Evolutionary conservation across 2,113 vertebrate genomes (phyloP).

Genomic region (Nerophis lumbriciformis): DNA sequence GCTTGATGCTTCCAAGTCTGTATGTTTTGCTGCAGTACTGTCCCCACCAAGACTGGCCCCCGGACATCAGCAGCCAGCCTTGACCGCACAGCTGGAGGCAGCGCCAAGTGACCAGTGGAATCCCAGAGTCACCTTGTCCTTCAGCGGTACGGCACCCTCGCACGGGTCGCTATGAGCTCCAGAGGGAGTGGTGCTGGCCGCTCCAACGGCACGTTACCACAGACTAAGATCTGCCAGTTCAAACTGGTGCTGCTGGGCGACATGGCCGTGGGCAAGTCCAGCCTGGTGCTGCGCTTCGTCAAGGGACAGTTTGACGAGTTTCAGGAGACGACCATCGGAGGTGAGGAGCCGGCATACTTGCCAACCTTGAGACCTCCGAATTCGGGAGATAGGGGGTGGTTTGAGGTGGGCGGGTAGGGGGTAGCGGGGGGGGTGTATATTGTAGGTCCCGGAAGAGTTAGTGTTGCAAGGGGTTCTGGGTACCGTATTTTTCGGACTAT

Average conservation of each 20-base stretch:
- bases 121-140: constrained; percentile 23
- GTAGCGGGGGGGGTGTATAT: no score
- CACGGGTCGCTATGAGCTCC: constrained; percentile 68
- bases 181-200: constrained; percentile 67
- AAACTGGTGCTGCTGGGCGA: constrained; percentile 81
- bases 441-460: no score
- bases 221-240: constrained; percentile 84
- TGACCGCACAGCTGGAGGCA: background rate
- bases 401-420: no score
- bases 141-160: constrained; percentile 15
- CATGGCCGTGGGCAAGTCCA: constrained; percentile 83
- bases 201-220: constrained; percentile 71
- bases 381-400: no score
- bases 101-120: constrained; percentile 1
- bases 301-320: constrained; percentile 83
- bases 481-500: no score
- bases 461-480: no score
- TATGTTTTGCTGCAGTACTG: background rate
- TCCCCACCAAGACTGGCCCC: constrained; percentile 5
- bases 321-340: constrained; percentile 82
- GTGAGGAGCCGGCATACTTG: constrained; percentile 44
- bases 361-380: no score
- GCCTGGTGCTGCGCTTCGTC: constrained; percentile 80
- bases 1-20: background rate
- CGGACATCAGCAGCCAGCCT: background rate